Base-by-base conservation (phyloP, 2,113 vertebrate genomes). In the Centrocercus urophasianus region DNA sequence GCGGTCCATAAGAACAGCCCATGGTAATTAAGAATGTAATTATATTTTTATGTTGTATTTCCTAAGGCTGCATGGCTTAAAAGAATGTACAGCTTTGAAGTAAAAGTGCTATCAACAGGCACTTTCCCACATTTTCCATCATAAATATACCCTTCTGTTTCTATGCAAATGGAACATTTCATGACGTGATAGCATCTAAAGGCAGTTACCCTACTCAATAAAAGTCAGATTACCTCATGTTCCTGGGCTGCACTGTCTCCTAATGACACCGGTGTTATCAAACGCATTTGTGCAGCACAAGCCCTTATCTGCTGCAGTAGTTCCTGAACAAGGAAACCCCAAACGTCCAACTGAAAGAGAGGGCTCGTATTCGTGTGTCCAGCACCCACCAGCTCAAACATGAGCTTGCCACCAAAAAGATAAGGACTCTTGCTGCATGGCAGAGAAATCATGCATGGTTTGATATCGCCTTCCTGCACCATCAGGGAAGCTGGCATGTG, bases 111-210 rank as follows among this genome's bases (percentile, higher is more conserved):
- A 83, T 30, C 72, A 69, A 8, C 2, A 56, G 90, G 47, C 10
- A 57, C 36, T 74, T 82, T 83, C 30, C 69, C 82, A 87, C 48
- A 69, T 93, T 85, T 82, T 89, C 88, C 59, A 76, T 82, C 64
- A 82, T 5, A 40, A 73, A 65, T 24, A 11, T 6, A 27, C 22
- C 45, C 30, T 28, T 64, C 42, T 73, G 16, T 43, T 76, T 70
- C 57, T 27, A 8, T 2, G 34, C 28, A 25, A 6, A 24, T 7
- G 13, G 66, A 84, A 56, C 19, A 22, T 84, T 21, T 47, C 36
- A 30, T n/a, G 48, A n/a, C 22, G 61, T 54, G 47, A 24, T 25
- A 47, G 81, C 36, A 12, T 6, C 32, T 45, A 57, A 11, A 57
- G 65, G 22, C n/a, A 10, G 30, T 85, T 86, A 48, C 50, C 19